Percentiles rank a stretch among this genome's conserved stretches.
Conservation (phyloP, 2,113 vertebrate species). For the Gymnocephalus cernua region DNA sequence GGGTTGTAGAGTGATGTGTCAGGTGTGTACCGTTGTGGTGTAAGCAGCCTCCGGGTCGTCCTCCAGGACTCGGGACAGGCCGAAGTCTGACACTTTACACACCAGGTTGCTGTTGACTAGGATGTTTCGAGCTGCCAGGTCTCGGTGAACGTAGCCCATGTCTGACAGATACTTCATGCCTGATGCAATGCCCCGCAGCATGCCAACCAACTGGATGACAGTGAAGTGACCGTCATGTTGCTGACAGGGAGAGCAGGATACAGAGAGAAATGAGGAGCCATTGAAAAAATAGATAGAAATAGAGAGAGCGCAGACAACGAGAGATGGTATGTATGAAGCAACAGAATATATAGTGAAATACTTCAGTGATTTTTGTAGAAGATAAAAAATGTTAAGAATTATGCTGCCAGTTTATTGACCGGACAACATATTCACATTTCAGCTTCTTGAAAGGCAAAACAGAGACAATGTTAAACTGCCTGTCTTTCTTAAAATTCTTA, state of each 20-base stretch:
- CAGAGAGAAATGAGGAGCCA: slow-evolving; percentile 3
- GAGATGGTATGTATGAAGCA: not conserved
- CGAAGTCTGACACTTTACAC: slow-evolving; percentile 98
- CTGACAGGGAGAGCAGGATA: slow-evolving; percentile 51
- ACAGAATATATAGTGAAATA: not conserved
- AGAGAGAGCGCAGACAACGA: not conserved
- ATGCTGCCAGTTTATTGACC: slow-evolving; percentile 28
- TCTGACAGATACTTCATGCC: slow-evolving; percentile 99
- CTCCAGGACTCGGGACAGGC: slow-evolving; percentile 95
- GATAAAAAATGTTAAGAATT: slow-evolving; percentile 1
- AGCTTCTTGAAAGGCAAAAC: not conserved
- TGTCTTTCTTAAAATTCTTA: not conserved
- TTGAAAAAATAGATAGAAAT: not conserved
- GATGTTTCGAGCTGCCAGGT: slow-evolving; percentile 96
- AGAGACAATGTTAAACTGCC: not conserved
- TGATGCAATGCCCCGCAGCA: slow-evolving; percentile 96
- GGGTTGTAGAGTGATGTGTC: not conserved
- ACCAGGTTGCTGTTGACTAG: slow-evolving; percentile 98
- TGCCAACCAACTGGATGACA: slow-evolving; percentile 97
- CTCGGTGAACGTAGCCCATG: slow-evolving; percentile 98
- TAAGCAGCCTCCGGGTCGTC: slow-evolving; percentile 97
- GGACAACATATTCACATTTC: not conserved
- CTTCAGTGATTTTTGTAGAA: not conserved
- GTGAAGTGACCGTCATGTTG: slow-evolving; percentile 94
- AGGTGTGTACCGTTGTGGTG: slow-evolving; percentile 86